Evolutionary conservation across 2,113 vertebrate genomes (phyloP).

Genomic region (Bungarus multicinctus): DNA sequence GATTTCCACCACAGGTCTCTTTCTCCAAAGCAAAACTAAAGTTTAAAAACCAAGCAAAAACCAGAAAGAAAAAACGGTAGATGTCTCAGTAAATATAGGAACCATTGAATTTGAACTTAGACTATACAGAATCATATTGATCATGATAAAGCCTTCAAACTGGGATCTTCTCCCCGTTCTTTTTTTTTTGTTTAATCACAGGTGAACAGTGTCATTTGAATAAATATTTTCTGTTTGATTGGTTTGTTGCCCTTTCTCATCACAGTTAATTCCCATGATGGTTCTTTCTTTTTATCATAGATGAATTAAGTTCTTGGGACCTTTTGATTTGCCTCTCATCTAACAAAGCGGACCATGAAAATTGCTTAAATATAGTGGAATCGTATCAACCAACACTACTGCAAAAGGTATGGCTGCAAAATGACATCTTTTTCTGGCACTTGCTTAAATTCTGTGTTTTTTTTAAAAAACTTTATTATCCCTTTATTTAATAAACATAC

Average conservation of each 20-base stretch:
- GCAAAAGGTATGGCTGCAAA: slow-evolving; percentile 77
- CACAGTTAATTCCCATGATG: slow-evolving; percentile 20
- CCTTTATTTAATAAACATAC: too few relatives aligned
- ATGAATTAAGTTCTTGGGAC: slow-evolving; percentile 72
- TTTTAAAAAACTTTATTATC: too few relatives aligned
- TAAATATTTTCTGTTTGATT: not conserved
- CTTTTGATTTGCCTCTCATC: slow-evolving; percentile 83
- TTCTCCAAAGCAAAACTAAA: not conserved
- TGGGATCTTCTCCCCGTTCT: not conserved
- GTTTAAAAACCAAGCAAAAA: not conserved
- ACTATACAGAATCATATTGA: not conserved
- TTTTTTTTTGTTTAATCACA: not conserved
- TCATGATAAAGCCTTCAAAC: not conserved
- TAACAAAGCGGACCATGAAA: slow-evolving; percentile 60
- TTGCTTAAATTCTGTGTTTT: not conserved
- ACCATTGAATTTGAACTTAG: not conserved
- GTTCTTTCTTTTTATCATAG: slow-evolving; percentile 46
- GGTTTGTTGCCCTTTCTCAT: not conserved
- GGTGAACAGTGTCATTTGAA: not conserved
- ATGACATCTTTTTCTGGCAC: not conserved
- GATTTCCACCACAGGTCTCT: not conserved
- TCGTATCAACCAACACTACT: slow-evolving; percentile 68
- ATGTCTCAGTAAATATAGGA: not conserved
- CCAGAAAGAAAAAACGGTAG: not conserved
- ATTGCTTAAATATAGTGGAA: slow-evolving; percentile 74